phyloP scores from a whole-genome alignment of 2,888 invertebrate species.

The Oscheius sp. region DNA sequence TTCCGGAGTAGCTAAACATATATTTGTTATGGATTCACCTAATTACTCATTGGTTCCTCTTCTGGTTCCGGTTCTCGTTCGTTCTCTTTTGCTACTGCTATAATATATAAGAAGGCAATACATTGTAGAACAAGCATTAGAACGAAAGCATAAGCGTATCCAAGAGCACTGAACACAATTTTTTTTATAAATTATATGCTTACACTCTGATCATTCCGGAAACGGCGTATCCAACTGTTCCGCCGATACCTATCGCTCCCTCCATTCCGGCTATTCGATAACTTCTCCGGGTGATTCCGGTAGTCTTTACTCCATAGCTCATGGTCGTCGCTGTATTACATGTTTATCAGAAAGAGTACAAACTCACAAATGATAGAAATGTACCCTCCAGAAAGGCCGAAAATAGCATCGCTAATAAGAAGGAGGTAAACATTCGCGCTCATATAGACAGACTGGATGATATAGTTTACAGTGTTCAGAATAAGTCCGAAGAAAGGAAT shows the following conservation, averaged over 20 bases:
- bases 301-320: constrained; percentile 71
- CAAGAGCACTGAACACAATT: constrained; percentile 65
- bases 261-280: constrained; percentile 71
- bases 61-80: background rate
- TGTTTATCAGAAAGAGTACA: background rate
- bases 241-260: constrained; percentile 71
- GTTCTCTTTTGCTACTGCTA: constrained; percentile 52
- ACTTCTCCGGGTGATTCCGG: constrained; percentile 62
- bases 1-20: background rate
- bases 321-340: constrained; percentile 69
- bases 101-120: constrained; percentile 67
- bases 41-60: constrained; percentile 7
- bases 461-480: constrained; percentile 61
- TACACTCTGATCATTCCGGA: constrained; percentile 70
- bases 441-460: constrained; percentile 69
- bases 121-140: constrained; percentile 61
- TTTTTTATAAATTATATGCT: background rate
- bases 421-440: constrained; percentile 64
- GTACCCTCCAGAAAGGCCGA: constrained; percentile 71
- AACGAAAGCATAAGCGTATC: constrained; percentile 70
- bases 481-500: constrained; percentile 70
- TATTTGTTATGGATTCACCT: background rate
- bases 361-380: constrained; percentile 70
- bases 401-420: constrained; percentile 70
- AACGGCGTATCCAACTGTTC: constrained; percentile 70